Percentiles rank a stretch among this genome's conserved stretches.
These are phyloP conservation scores for Myiothlypis chrysogaster DNA, from an alignment of 2,797 vertebrate species.

Conservation along the genomic window DNA sequence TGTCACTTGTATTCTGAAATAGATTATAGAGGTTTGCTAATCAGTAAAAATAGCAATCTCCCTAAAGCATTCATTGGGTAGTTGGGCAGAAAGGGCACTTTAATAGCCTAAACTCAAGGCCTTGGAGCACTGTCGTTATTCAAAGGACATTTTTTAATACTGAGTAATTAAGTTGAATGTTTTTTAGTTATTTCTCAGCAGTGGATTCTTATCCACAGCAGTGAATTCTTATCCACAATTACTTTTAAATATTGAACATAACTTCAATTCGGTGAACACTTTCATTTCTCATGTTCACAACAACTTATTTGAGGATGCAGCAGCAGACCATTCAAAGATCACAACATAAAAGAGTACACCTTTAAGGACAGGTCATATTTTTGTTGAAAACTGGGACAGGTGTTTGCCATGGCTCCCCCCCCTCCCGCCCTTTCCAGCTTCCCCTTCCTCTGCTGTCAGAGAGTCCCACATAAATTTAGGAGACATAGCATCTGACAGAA, in stretches of 20 bases:
- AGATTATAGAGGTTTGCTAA: slow-evolving; percentile 65
- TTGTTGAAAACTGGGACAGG: not conserved
- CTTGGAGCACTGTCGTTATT: slow-evolving; percentile 37
- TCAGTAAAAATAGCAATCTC: slow-evolving; percentile 48
- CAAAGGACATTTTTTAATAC: slow-evolving; percentile 59
- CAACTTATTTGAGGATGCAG: not conserved
- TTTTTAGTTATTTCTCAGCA: slow-evolving; percentile 42
- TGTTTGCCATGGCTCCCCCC: fast-evolving
- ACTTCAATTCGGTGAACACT: not conserved
- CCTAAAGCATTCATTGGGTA: slow-evolving; percentile 33
- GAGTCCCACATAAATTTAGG: not conserved
- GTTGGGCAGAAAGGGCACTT: slow-evolving; percentile 58
- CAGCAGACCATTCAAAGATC: not conserved
- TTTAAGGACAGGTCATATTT: not conserved
- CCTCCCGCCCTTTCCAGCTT: not conserved
- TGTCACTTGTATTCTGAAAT: slow-evolving; percentile 60
- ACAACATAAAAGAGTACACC: not conserved
- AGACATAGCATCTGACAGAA: not conserved
- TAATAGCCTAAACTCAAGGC: slow-evolving; percentile 53
- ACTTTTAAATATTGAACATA: slow-evolving; percentile 49
- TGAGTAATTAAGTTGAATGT: slow-evolving; percentile 63
- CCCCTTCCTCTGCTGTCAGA: not conserved
- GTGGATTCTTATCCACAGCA: not conserved
- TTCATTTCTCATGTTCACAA: not conserved
- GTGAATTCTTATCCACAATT: not conserved